Conservation (phyloP, 2,797 vertebrate genomes). For the Percopsis omiscomaycus region DNA sequence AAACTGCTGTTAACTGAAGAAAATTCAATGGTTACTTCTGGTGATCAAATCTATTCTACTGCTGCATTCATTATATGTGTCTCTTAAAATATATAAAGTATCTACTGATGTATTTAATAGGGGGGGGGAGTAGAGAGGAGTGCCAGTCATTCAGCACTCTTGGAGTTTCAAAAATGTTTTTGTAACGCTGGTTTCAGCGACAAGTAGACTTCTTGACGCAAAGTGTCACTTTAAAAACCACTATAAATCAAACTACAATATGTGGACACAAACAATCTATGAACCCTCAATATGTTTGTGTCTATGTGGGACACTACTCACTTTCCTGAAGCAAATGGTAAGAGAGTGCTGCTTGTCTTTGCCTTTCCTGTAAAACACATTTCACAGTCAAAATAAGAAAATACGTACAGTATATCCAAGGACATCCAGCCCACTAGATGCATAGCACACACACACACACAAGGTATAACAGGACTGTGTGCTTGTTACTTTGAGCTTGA, state of each 20-base stretch:
- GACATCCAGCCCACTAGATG: not conserved
- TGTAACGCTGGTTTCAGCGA: too few species aligned
- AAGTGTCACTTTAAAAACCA: too few species aligned
- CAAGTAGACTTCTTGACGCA: too few species aligned
- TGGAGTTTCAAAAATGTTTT: too few species aligned
- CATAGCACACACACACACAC: not conserved
- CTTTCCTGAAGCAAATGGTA: constrained; percentile 80
- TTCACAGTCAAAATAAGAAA: constrained; percentile 7
- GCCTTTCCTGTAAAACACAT: constrained; percentile 81
- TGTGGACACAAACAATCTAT: not conserved
- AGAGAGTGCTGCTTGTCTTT: constrained; percentile 82
- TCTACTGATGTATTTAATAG: not conserved
- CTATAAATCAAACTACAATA: not conserved
- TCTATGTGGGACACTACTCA: constrained; percentile 63
- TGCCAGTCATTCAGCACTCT: too few species aligned
- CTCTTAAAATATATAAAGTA: not conserved
- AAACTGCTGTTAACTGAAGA: not conserved
- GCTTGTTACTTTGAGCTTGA: constrained; percentile 3
- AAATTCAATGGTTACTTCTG: not conserved
- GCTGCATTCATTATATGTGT: not conserved
- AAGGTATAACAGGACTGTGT: not conserved
- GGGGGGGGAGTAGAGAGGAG: too few species aligned
- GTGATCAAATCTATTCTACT: not conserved
- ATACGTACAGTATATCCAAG: not conserved
- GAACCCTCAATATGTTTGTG: not conserved